Base-by-base conservation (phyloP, 1,140 invertebrate genomes). In the Pteromalus puparum region DNA sequence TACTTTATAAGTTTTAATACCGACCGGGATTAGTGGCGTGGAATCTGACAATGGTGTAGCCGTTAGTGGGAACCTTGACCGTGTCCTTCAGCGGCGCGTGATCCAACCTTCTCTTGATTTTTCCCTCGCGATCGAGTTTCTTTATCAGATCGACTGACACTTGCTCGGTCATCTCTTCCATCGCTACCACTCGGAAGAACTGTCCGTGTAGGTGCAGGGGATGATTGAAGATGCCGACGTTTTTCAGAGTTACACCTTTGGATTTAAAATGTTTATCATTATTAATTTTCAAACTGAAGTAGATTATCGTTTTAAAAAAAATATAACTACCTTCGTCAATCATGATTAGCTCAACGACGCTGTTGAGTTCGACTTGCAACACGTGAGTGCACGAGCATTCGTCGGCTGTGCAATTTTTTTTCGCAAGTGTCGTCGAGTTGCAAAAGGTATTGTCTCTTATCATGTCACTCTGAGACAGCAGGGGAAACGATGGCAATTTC, bases 181-280 rank as follows among this genome's bases (percentile, higher is more conserved):
- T 96, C 0, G 95, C 96, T 0, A 98, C 94, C 3, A 98, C 97
- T 83, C 96, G 94, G 88, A 98, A 98, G 68, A 95, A 94, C 90
- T 97, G 95, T 1, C 97, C 97, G 87, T 98, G 97, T 75, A 98
- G 91, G 90, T 98, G 97, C 86, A 98, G 97, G 0, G 97, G 97
- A 93, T 98, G 97, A 92, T 97, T 97, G 1, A 97, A 42, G 38
- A 42, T 10, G 38, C 38, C 38, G 38, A 42, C 38, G 10, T 42
- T 42, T 42, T 42, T 46, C 6, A 10, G 38, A 7, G 38, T 42
- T 10, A 9, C 10, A 42, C 38, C 38, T 42, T 42, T 7, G 38
- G 5, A 42, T 42, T 9, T 7, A 42, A 42, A 42, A 42, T 42
- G 3, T 34, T 34, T 34, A 2, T 34, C 30, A 34, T 42, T 42